phyloP scores from a whole-genome alignment of 2,113 vertebrate genomes.

The Struthio camelus region DNA sequence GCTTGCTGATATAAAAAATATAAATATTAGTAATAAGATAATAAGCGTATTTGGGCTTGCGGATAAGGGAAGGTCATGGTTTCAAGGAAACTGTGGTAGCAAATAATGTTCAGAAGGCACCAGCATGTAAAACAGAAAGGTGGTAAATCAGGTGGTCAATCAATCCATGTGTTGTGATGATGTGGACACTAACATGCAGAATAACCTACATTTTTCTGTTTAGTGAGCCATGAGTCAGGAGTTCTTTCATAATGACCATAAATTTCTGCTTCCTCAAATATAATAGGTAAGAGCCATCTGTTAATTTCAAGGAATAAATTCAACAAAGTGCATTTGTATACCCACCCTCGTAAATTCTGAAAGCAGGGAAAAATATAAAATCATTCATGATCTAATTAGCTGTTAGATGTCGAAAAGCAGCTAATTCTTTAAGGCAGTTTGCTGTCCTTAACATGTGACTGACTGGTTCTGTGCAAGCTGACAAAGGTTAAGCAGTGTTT shows the following conservation, averaged over 20 bases:
- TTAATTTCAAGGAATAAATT: background rate
- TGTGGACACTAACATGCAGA: background rate
- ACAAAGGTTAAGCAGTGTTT: background rate
- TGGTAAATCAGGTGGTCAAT: background rate
- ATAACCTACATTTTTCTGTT: background rate
- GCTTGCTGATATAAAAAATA: background rate
- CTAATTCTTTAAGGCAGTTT: background rate
- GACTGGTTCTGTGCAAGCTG: background rate
- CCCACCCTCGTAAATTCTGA: background rate
- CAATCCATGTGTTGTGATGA: accelerated
- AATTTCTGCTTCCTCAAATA: background rate
- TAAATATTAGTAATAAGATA: background rate
- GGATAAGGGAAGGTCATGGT: background rate
- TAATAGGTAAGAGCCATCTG: background rate
- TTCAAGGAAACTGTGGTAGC: background rate
- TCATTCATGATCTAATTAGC: background rate
- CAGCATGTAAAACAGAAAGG: background rate
- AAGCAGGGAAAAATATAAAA: background rate
- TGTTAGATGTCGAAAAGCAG: background rate
- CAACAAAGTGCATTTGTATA: background rate
- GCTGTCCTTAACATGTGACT: background rate
- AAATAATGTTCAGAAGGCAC: background rate
- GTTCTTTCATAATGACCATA: background rate
- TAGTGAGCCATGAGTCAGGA: background rate
- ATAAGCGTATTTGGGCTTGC: background rate